phyloP scores from a whole-genome alignment of 2,888 invertebrate species.

The Dryomyza anilis region DNA sequence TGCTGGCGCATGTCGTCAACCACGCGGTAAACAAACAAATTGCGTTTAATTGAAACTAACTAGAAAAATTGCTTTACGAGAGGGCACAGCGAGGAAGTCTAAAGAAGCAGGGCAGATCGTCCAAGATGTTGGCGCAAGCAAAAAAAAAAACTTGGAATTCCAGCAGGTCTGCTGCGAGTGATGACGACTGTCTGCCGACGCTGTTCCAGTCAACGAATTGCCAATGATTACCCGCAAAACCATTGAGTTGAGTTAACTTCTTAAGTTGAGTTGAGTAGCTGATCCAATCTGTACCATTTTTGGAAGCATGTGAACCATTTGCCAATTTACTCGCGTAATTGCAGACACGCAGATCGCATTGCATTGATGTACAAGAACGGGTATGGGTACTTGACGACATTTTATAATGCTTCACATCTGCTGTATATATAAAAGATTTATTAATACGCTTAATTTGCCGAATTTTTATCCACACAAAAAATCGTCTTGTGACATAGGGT shows the following conservation, averaged over 20 bases:
- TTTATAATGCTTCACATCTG: no score
- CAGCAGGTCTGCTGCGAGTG: slow-evolving; percentile 18
- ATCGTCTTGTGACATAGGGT: no score
- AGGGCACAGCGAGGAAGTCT: background rate
- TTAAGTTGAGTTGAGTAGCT: slow-evolving; percentile 13
- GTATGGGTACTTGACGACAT: no score
- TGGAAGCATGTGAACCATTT: slow-evolving; percentile 44
- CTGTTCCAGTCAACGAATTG: slow-evolving; percentile 1
- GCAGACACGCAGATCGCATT: background rate
- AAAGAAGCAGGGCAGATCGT: background rate
- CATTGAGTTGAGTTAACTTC: no score
- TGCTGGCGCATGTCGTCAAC: slow-evolving; percentile 14
- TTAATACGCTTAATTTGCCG: no score
- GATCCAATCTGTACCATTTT: slow-evolving; percentile 36
- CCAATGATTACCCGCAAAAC: no score
- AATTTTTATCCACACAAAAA: no score
- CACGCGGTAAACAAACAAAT: slow-evolving; percentile 43
- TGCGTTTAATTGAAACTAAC: slow-evolving; percentile 44
- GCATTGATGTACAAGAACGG: no score
- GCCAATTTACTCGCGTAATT: slow-evolving; percentile 44
- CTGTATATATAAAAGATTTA: no score
- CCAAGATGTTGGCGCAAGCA: background rate
- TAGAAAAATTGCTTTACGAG: slow-evolving; percentile 19
- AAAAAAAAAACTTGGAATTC: slow-evolving; percentile 14
- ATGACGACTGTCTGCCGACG: slow-evolving; percentile 6